These are phyloP conservation scores for Paralinhomoeus sp. DNA, from an alignment of 2,888 invertebrate species.

Conservation along the genomic window DNA sequence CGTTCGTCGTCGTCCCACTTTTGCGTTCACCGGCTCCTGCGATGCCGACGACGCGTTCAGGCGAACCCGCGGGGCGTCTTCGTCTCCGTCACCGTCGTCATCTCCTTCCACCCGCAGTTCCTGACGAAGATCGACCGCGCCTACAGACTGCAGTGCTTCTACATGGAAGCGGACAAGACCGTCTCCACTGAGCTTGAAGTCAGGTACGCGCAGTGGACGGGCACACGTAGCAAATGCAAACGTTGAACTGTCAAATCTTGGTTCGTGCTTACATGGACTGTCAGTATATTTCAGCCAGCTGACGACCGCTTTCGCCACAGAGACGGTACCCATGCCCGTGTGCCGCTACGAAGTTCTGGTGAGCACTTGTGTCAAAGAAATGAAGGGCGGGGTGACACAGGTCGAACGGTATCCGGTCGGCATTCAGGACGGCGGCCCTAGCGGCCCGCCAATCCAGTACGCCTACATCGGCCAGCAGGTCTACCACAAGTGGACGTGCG, in stretches of 20 bases:
- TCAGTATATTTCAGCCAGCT: too few species aligned
- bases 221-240: too few species aligned
- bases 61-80: slow-evolving; percentile 22
- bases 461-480: slow-evolving; percentile 1
- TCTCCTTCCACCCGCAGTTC: slow-evolving; percentile 21
- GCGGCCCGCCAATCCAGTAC: neutral
- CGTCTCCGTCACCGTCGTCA: slow-evolving; percentile 22
- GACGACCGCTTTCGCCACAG: neutral
- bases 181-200: slow-evolving; percentile 21
- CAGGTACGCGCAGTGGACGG: too few species aligned
- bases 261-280: too few species aligned
- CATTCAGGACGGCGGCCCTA: neutral
- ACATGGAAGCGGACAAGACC: slow-evolving; percentile 25
- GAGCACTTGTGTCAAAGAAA: too few species aligned
- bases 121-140: slow-evolving; percentile 13
- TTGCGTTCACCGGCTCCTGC: too few species aligned
- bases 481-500: slow-evolving; percentile 4
- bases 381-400: neutral
- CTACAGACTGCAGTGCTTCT: slow-evolving; percentile 25
- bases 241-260: too few species aligned
- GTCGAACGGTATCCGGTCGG: neutral
- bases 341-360: slow-evolving; percentile 1
- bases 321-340: slow-evolving; percentile 1
- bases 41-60: too few species aligned
- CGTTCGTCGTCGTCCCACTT: slow-evolving; percentile 3